Base-by-base conservation (phyloP, 2,888 invertebrate species). In the Neoaliturus tenellus region DNA sequence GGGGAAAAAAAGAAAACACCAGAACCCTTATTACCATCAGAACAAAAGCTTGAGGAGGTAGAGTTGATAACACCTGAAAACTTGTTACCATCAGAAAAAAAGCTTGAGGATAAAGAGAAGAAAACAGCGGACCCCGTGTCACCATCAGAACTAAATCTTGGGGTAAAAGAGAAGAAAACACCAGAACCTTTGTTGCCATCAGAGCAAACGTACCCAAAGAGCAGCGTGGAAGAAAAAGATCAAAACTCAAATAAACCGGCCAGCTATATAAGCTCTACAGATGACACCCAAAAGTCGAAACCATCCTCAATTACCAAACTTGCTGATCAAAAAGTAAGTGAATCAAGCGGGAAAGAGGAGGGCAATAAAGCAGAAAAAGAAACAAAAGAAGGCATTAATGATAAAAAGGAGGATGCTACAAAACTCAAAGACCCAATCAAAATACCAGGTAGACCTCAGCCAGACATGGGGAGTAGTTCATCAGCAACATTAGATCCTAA, bases 171-270 rank as follows among this genome's bases (percentile, higher is more conserved):
- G 28, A 33, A 14, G 3, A 8, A 28, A 28, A 31, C 31, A 2
- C 69, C 23, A 6, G 69, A 69, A 4, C 31, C 33, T n/a, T 33
- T 71, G 4, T 39, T 41, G 12, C 71, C 41, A 10, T 41, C 39
- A 12, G 20, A 35, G 23, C n/a, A 71, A 20, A 41, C 71, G 23
- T 14, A 41, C 5, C 4, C 71, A 35, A 17, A n/a, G 41, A n/a
- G 20, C 41, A 71, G 3, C 41, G 41, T 39, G 12, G 71, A 71
- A 20, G 71, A 41, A 23, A 71, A 71, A 41, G 71, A 71, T n/a
- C 25, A 41, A 17, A 71, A 71, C 71, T 71, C 71, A 6, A 71
- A 71, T 33, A 12, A 71, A n/a, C 31, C 71, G 41, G 6, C n/a
- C 20, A 41, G 23, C 2, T 1, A 39, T 41, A 1, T 41, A 5